Evolutionary conservation across 1,140 invertebrate species (phyloP), one percentile per base, ranked within the genome.

Genomic region (Adoxophyes honmai): DNA sequence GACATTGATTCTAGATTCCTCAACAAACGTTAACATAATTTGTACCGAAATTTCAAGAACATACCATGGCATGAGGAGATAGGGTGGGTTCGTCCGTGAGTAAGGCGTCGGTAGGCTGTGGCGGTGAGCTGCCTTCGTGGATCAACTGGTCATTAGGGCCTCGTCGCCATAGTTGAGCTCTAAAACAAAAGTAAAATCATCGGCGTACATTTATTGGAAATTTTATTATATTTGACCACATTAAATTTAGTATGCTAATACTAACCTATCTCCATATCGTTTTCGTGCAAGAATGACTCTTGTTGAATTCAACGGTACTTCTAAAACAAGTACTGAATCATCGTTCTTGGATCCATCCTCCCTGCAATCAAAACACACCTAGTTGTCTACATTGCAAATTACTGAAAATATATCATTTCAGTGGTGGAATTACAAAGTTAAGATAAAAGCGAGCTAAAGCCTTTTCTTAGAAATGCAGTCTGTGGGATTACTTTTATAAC

Each of bases 131-230:
- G 60, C 98, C 98, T 90, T 99, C 97, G 80, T 99, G 98, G 68
- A 98, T 94, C 28, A 99, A 86, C 85, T 97, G 94, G 1, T 96
- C 96, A 66, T 93, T 93, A 0, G 94, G 92, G 39, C 96, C 98
- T 92, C 98, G 96, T 14, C 97, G 90, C 98, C 98, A 99, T n/a
- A 99, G 82, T 84, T 99, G 98, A 0, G 93, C 94, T 59, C 98
- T 85, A 53, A 9, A 38, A 28, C 10, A 57, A 21, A 60, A 9
- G 13, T 14, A 34, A 15, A 4, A n/a, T 54, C 34, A 34, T 21
- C 11, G 16, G n/a, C n/a, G n/a, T n/a, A n/a, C n/a, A n/a, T n/a
- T n/a, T n/a, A n/a, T n/a, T n/a, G n/a, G n/a, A n/a, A n/a, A n/a
- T n/a, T 21, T 16, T 28, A 51, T 9, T 28, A 28, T 28, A 8